Conservation (phyloP, 2,888 invertebrate genomes). For the Deilephila elpenor region DNA sequence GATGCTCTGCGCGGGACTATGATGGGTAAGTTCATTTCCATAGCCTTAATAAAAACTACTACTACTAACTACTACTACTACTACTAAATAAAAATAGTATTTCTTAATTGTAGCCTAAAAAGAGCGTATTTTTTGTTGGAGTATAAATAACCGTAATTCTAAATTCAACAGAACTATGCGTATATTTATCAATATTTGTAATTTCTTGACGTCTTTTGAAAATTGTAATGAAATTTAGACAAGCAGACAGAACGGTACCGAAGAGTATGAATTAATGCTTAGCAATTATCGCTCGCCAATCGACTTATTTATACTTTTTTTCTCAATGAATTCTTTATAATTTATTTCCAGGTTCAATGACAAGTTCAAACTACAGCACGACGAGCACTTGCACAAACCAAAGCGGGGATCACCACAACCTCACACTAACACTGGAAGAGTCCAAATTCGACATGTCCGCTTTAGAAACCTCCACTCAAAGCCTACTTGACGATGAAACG, state of each 20-base stretch:
- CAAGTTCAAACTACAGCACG: slow-evolving; percentile 81
- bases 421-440: slow-evolving; percentile 88
- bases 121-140: not conserved
- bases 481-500: slow-evolving; percentile 91
- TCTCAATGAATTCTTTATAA: not conserved
- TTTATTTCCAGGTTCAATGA: slow-evolving; percentile 76
- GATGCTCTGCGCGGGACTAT: slow-evolving; percentile 74
- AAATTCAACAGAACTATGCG: no score
- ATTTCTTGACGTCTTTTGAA: no score
- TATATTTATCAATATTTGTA: no score
- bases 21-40: slow-evolving; percentile 66
- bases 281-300: no score
- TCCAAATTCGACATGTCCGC: slow-evolving; percentile 91
- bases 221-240: no score
- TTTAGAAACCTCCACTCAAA: slow-evolving; percentile 87
- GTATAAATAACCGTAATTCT: no score
- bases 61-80: no score
- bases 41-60: not conserved
- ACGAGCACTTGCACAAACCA: slow-evolving; percentile 81
- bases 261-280: no score
- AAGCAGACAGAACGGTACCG: no score
- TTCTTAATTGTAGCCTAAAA: not conserved
- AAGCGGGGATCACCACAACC: slow-evolving; percentile 78
- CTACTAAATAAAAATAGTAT: no score
- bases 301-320: no score